A percentile compares a stretch with the other conserved stretches of the same genome.
phyloP scores from a whole-genome alignment of 2,113 vertebrate genomes.

The Coryphaenoides rupestris region DNA sequence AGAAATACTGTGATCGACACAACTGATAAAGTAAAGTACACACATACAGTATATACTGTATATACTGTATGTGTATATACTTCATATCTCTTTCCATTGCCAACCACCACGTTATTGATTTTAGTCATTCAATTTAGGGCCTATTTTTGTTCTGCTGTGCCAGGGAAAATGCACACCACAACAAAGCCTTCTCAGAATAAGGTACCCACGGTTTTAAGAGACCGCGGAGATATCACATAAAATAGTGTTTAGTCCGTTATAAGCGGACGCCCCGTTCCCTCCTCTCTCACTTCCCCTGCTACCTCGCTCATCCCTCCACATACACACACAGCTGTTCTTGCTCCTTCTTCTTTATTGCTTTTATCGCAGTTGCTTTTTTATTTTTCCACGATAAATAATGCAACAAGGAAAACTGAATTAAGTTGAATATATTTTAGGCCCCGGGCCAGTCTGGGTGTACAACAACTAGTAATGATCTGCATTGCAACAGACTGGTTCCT shows the following conservation, averaged over 20 bases:
- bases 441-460: no score
- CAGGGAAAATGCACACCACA: neutral
- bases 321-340: slow-evolving; percentile 56
- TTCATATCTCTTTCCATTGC: no score
- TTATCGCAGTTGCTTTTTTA: slow-evolving; percentile 13
- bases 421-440: neutral
- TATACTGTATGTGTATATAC: no score
- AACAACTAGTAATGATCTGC: no score
- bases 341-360: slow-evolving; percentile 33
- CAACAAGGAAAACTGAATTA: neutral
- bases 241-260: slow-evolving; percentile 29
- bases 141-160: no score
- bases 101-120: no score
- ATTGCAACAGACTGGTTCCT: no score
- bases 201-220: slow-evolving; percentile 6
- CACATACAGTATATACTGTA: no score
- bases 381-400: neutral
- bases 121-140: no score
- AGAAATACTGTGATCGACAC: no score
- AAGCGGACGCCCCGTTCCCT: slow-evolving; percentile 27
- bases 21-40: no score
- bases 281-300: slow-evolving; percentile 9
- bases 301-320: slow-evolving; percentile 46
- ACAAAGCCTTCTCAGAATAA: slow-evolving; percentile 1
- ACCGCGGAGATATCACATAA: slow-evolving; percentile 11